These are phyloP conservation scores for Priocnemis perturbator DNA, from an alignment of 2,888 invertebrate genomes.

Conservation along the genomic window DNA sequence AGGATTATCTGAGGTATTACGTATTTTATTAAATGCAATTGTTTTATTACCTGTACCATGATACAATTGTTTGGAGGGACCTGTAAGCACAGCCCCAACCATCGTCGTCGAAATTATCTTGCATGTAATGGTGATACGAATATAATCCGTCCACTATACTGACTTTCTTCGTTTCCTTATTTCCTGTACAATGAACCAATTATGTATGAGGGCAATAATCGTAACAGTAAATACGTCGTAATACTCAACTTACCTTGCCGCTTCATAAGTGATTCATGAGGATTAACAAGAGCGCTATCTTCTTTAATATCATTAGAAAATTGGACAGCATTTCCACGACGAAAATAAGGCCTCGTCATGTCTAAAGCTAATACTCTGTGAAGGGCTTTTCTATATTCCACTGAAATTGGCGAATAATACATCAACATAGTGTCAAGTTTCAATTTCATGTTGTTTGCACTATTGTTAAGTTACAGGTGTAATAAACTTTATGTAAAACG, in stretches of 20 bases:
- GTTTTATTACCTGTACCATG: slow-evolving; percentile 87
- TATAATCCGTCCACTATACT: slow-evolving; percentile 86
- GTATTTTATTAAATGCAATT: background rate
- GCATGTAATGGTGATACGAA: slow-evolving; percentile 97
- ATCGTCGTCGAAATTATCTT: slow-evolving; percentile 93
- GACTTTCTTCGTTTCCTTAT: slow-evolving; percentile 19
- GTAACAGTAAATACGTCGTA: background rate
- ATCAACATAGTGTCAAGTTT: too few relatives aligned
- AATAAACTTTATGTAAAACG: too few relatives aligned
- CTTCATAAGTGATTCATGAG: slow-evolving; percentile 80
- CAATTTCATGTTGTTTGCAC: background rate
- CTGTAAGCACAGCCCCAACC: slow-evolving; percentile 99
- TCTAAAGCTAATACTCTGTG: slow-evolving; percentile 85
- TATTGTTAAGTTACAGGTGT: too few relatives aligned
- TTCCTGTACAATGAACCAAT: slow-evolving; percentile 16
- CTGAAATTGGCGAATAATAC: slow-evolving; percentile 73
- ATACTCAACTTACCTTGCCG: background rate
- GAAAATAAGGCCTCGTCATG: slow-evolving; percentile 84
- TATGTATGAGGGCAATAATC: background rate
- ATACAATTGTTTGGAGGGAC: slow-evolving; percentile 95
- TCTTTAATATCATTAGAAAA: slow-evolving; percentile 76
- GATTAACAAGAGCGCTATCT: slow-evolving; percentile 81
- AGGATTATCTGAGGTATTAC: background rate
- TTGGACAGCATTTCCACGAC: slow-evolving; percentile 82
- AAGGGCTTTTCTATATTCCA: slow-evolving; percentile 80